Conservation (phyloP, 1,140 invertebrate genomes). For the Patella vulgata region DNA sequence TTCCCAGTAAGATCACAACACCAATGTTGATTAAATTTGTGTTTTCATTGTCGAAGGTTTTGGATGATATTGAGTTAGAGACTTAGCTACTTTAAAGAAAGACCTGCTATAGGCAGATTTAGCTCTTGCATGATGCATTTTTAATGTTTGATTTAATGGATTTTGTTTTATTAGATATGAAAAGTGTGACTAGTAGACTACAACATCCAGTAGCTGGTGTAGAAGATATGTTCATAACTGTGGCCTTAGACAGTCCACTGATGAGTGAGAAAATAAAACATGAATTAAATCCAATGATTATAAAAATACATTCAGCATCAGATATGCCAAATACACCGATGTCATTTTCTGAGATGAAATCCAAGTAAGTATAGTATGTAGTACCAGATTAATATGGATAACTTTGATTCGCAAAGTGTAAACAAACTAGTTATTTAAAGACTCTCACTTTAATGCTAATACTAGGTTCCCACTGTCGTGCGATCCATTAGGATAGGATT, state of each 20-base stretch:
- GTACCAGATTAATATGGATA: neutral
- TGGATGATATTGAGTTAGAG: too few species aligned
- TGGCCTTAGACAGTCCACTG: constrained; percentile 52
- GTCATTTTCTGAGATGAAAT: constrained; percentile 47
- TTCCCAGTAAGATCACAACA: too few species aligned
- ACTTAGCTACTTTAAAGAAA: too few species aligned
- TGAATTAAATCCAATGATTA: constrained; percentile 62
- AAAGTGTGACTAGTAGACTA: constrained; percentile 53
- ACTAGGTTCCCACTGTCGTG: too few species aligned
- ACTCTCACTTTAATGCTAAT: neutral
- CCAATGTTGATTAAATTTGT: too few species aligned
- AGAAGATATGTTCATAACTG: constrained; percentile 59
- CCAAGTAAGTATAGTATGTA: constrained; percentile 43
- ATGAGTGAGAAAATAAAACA: constrained; percentile 54
- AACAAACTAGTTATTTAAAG: neutral
- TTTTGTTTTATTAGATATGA: constrained; percentile 36
- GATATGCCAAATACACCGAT: constrained; percentile 59
- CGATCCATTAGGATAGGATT: too few species aligned
- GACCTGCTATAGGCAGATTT: too few species aligned
- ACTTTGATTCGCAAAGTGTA: neutral
- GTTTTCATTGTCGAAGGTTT: too few species aligned
- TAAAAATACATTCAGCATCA: constrained; percentile 56
- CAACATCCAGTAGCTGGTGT: constrained; percentile 49
- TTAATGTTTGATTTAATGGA: too few species aligned
- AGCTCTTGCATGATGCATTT: too few species aligned